Conservation (phyloP, 2,797 vertebrate species). For the Pteropus rufus region DNA sequence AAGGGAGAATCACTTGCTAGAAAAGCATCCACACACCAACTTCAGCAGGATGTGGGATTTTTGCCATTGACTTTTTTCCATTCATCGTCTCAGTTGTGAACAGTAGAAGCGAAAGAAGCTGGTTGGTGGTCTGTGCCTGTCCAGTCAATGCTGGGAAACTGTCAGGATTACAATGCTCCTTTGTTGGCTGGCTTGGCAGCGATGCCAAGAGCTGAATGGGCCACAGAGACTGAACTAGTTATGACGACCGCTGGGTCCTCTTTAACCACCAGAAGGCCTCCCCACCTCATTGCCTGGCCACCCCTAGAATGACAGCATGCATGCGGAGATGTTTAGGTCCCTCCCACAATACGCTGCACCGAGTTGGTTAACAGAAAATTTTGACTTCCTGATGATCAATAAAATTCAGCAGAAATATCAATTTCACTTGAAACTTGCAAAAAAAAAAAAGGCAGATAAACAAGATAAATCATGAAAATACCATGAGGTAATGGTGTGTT, state of each 20-base stretch:
- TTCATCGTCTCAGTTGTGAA: slow-evolving; percentile 57
- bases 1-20: neutral
- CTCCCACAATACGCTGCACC: neutral
- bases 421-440: neutral
- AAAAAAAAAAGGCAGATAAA: neutral
- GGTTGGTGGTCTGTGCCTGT: slow-evolving; percentile 66
- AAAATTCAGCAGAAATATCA: neutral
- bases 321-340: neutral
- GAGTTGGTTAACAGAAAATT: neutral
- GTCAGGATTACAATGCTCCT: slow-evolving; percentile 64
- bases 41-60: slow-evolving; percentile 40
- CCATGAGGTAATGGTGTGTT: neutral
- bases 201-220: slow-evolving; percentile 49
- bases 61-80: slow-evolving; percentile 49
- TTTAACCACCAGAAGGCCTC: neutral
- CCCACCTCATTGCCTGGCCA: neutral
- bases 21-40: neutral
- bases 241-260: slow-evolving; percentile 6
- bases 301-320: neutral
- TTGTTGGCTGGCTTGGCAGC: slow-evolving; percentile 69
- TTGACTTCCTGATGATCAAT: neutral
- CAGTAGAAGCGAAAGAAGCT: slow-evolving; percentile 12
- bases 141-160: slow-evolving; percentile 71
- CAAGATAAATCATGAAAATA: neutral
- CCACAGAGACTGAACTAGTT: slow-evolving; percentile 59